Base-by-base conservation (phyloP, 2,113 vertebrate species). In the Coptodon bakossiorum region DNA sequence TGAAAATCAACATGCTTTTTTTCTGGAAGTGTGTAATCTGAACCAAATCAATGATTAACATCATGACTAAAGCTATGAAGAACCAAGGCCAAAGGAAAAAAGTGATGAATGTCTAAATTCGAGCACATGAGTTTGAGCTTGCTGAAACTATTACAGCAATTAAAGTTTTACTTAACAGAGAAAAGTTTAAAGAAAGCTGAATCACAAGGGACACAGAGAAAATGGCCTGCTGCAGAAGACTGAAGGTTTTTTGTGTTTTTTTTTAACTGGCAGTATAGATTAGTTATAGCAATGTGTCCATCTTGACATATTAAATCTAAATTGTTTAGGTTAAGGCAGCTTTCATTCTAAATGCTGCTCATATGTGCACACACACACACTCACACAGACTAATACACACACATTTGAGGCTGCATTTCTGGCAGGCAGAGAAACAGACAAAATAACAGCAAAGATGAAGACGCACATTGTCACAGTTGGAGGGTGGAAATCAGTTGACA, bases 401-500 rank as follows among this genome's bases (percentile, higher is more conserved):
- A 68, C 24, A 1, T 29, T 24, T 19, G 34, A 59, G 27, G 52
- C 71, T 86, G 80, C 12, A 52, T 87, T 73, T 90, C 54, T 10
- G 61, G 59, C 76, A 86, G 57, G 78, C 45, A 81, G 19, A 38
- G 68, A 78, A 78, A 34, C 73, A 86, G 76, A 89, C 84, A 76
- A 85, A 92, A 95, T 91, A 94, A 91, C 91, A 86, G 88, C 16
- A 29, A 78, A 73, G 91, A 94, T 92, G 91, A 94, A 94, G 90
- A 93, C 91, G 29, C 92, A 90, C 86, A 34, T 89, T 91, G 91
- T 95, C 92, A 91, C 84, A 79, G 93, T 91, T 81, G 88, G 90
- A 90, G 90, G 79, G 89, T 90, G 86, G 89, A 87, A 91, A 90
- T 17, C 10, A 7, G 31, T 34, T 96, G 95, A 96, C 96, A 96